A percentile compares a stretch with the other conserved stretches of the same genome.
phyloP scores from a whole-genome alignment of 37 sponge, comb jelly and placozoan species.

The Cliona cf. orientalis region DNA sequence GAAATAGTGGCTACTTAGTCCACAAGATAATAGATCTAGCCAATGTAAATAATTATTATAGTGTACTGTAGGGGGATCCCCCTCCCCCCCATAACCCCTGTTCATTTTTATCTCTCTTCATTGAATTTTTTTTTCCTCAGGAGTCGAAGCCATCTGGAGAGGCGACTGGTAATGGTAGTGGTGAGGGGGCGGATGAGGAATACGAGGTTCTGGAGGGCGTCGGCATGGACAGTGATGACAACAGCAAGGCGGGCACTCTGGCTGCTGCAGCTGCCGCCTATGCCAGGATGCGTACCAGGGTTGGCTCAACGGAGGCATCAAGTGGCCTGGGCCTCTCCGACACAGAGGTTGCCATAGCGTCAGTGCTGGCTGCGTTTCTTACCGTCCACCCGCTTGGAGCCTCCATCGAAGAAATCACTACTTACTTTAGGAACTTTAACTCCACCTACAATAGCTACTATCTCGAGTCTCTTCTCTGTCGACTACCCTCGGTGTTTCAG shows the following conservation, averaged over 20 bases:
- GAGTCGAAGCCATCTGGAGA: too few species aligned
- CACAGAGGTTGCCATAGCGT: conserved; percentile 67
- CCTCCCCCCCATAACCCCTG: too few species aligned
- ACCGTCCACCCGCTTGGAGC: conserved; percentile 88
- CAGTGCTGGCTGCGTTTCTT: conserved; percentile 73
- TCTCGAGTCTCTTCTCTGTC: conserved; percentile 65
- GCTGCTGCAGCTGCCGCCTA: conserved; percentile 76
- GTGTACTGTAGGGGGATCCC: too few species aligned
- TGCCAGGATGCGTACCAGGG: conserved; percentile 41
- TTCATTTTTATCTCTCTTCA: background rate
- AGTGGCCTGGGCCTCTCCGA: conserved; percentile 51
- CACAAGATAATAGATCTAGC: too few species aligned
- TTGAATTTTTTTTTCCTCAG: background rate
- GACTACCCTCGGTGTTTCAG: conserved; percentile 76
- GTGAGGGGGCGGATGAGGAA: conserved; percentile 7
- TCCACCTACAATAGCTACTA: conserved; percentile 57
- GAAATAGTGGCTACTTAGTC: background rate
- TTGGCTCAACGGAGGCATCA: conserved; percentile 19
- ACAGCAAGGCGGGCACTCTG: conserved; percentile 9
- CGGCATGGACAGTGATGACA: conserved; percentile 2
- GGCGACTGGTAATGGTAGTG: conserved; percentile 22
- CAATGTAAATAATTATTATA: too few species aligned
- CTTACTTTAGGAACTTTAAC: conserved; percentile 68
- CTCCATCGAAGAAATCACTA: conserved; percentile 63
- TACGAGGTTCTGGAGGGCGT: conserved; percentile 60